Evolutionary conservation across 2,797 vertebrate species (phyloP).

Genomic region (Notoglanidium macrostoma): DNA sequence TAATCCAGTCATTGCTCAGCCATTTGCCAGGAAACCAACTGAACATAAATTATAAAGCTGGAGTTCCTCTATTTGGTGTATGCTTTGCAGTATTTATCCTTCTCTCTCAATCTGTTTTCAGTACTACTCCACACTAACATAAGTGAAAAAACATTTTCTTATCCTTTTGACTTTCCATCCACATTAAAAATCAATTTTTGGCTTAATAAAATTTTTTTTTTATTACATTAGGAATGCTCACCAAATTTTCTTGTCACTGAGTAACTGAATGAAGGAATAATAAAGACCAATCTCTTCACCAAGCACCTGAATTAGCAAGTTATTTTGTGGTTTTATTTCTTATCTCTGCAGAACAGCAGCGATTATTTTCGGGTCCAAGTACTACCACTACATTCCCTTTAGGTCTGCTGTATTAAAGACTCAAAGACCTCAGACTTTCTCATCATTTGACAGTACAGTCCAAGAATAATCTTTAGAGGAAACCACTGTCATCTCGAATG

Average conservation of each 20-base stretch:
- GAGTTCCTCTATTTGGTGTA: neutral
- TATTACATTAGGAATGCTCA: neutral
- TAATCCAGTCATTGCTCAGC: neutral
- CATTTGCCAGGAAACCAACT: conserved; percentile 8
- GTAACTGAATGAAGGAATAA: neutral
- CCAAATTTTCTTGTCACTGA: neutral
- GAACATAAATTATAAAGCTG: conserved; percentile 8
- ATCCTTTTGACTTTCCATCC: neutral
- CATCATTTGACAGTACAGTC: neutral
- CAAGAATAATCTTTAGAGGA: neutral
- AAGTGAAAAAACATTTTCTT: neutral
- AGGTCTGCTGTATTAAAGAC: neutral
- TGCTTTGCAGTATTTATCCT: neutral
- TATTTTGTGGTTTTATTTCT: neutral
- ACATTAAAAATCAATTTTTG: neutral
- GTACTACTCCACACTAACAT: neutral
- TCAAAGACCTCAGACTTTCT: neutral
- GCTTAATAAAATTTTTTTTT: neutral
- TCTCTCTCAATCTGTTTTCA: neutral
- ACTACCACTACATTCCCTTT: neutral
- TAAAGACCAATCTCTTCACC: neutral
- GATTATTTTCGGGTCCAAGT: neutral
- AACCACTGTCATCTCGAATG: neutral
- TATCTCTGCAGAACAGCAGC: neutral
- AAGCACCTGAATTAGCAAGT: neutral